These are phyloP conservation scores for Neotoxoptera formosana DNA, from an alignment of 1,140 invertebrate genomes.

Conservation along the genomic window DNA sequence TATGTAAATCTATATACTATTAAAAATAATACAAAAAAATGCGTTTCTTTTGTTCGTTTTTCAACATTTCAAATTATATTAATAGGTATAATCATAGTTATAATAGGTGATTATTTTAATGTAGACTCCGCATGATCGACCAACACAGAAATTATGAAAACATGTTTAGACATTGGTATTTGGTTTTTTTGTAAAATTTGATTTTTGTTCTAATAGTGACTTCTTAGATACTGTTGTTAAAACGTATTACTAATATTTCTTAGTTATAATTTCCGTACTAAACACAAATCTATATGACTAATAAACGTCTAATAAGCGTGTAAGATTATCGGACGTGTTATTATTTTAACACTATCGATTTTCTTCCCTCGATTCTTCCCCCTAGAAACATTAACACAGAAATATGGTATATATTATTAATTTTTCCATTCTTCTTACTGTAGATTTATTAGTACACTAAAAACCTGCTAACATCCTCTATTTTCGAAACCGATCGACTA, in stretches of 20 bases:
- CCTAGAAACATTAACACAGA: too few species aligned
- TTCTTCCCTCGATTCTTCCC: too few species aligned
- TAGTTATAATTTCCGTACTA: not conserved
- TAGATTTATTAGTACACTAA: not conserved
- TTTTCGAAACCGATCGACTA: not conserved
- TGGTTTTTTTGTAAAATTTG: not conserved
- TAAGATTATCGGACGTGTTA: not conserved
- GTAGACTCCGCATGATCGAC: not conserved
- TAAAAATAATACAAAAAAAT: not conserved
- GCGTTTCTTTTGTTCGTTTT: not conserved
- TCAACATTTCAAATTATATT: not conserved
- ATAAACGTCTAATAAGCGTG: not conserved
- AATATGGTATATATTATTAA: not conserved
- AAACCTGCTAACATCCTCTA: not conserved
- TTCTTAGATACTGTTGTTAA: slow-evolving; percentile 4
- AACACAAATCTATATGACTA: not conserved
- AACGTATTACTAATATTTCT: not conserved
- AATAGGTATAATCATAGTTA: not conserved
- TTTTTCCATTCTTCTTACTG: not conserved
- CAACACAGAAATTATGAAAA: not conserved
- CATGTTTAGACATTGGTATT: not conserved
- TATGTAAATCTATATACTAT: not conserved
- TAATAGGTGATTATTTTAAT: not conserved
- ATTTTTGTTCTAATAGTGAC: not conserved
- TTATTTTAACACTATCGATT: not conserved